Conservation (phyloP, 2,113 vertebrate species). For the Ctenodactylus gundi region DNA sequence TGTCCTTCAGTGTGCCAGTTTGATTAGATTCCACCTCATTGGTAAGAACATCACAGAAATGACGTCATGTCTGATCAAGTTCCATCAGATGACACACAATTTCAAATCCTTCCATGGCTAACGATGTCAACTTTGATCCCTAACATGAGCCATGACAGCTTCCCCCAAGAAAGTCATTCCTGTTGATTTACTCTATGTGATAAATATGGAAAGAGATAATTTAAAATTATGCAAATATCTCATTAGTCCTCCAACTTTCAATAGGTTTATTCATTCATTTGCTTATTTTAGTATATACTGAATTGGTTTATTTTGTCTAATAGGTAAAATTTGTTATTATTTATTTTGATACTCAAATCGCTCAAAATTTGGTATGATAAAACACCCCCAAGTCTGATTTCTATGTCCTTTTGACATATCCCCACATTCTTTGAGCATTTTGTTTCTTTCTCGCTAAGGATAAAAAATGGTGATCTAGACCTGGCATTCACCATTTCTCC, state of each 20-base stretch:
- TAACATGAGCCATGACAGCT: not conserved
- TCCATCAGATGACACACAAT: not conserved
- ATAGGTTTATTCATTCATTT: not conserved
- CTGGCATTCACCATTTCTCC: not conserved
- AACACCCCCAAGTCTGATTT: not conserved
- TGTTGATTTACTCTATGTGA: not conserved
- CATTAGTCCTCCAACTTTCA: not conserved
- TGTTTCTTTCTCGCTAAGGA: not conserved
- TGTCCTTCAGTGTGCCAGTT: not conserved
- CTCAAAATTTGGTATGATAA: not conserved
- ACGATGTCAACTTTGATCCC: not conserved
- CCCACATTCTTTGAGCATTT: not conserved
- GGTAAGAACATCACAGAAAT: conserved; percentile 3
- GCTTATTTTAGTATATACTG: not conserved
- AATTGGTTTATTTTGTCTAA: not conserved
- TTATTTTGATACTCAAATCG: not conserved
- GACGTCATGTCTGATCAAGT: not conserved
- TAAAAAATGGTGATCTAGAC: not conserved
- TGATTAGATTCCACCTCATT: not conserved
- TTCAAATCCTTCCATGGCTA: not conserved
- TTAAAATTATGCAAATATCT: not conserved
- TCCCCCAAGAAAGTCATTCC: not conserved
- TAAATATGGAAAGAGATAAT: not conserved
- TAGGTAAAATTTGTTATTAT: not conserved
- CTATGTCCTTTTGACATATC: not conserved